phyloP scores from a whole-genome alignment of 2,888 invertebrate species.

The Andrena dorsata region DNA sequence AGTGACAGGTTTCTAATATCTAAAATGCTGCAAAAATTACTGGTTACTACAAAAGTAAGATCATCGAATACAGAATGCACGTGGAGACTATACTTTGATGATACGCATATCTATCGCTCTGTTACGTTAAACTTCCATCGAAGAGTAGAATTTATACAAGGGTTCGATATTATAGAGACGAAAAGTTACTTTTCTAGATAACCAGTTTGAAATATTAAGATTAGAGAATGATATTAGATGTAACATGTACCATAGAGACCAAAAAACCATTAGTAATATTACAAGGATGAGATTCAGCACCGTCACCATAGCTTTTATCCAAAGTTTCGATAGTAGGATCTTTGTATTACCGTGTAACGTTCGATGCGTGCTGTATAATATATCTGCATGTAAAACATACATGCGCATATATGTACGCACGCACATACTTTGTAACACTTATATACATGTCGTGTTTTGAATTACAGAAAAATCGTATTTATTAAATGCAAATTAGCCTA shows the following conservation, averaged over 20 bases:
- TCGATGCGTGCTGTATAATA: conserved; percentile 50
- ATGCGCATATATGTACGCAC: conserved; percentile 61
- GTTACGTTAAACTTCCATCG: background rate
- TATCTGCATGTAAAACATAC: conserved; percentile 54
- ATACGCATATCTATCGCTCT: background rate
- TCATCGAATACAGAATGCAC: background rate
- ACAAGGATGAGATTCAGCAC: conserved; percentile 81
- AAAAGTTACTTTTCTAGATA: conserved; percentile 58
- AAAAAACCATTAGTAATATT: conserved; percentile 83
- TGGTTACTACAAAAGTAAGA: conserved; percentile 68
- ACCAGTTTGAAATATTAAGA: conserved; percentile 54
- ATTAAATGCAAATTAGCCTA: conserved; percentile 31
- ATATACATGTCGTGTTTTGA: conserved; percentile 43
- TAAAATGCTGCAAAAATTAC: conserved; percentile 40
- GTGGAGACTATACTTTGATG: background rate
- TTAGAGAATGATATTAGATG: conserved; percentile 62
- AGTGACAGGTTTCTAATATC: conserved; percentile 23
- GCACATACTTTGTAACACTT: conserved; percentile 51
- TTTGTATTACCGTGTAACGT: conserved; percentile 61
- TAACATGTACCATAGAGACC: conserved; percentile 80
- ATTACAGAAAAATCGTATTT: conserved; percentile 36
- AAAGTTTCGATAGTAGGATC: conserved; percentile 71
- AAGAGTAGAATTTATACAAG: conserved; percentile 8
- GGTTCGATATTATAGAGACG: background rate
- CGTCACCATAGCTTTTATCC: conserved; percentile 82